phyloP scores from a whole-genome alignment of 2,113 vertebrate genomes.

The Mugil cephalus region DNA sequence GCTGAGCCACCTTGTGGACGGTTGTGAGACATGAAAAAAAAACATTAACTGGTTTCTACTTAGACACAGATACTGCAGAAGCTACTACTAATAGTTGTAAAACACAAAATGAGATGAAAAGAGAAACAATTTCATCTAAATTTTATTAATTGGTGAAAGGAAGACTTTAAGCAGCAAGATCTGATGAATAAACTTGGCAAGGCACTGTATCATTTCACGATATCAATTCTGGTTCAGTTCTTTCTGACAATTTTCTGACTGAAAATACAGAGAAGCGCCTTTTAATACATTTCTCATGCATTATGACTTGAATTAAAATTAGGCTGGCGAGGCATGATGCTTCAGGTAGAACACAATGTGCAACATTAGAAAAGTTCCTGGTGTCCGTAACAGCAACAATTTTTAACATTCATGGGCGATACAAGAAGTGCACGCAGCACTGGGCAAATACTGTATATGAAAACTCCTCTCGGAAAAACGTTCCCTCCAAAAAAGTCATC shows the following conservation, averaged over 20 bases:
- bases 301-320: constrained; percentile 44
- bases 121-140: constrained; percentile 42
- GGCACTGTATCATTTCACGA: constrained; percentile 67
- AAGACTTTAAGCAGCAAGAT: constrained; percentile 78
- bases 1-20: constrained; percentile 32
- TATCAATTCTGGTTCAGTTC: constrained; percentile 41
- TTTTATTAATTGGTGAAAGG: constrained; percentile 83
- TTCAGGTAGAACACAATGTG: constrained; percentile 47
- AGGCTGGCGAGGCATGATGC: constrained; percentile 29
- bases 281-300: constrained; percentile 46
- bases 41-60: neutral
- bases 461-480: constrained; percentile 33
- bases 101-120: neutral
- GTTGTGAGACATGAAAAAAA: neutral
- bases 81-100: neutral
- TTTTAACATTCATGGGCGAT: constrained; percentile 82
- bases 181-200: constrained; percentile 66
- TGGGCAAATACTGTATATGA: constrained; percentile 37
- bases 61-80: too few relatives aligned
- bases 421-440: constrained; percentile 80
- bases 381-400: constrained; percentile 80
- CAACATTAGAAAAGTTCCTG: constrained; percentile 38
- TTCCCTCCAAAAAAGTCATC: constrained; percentile 37
- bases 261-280: constrained; percentile 43
- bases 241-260: constrained; percentile 55